Percentiles rank a stretch among this genome's conserved stretches.
These are phyloP conservation scores for Ceyx melanurus DNA, from an alignment of 2,113 vertebrate genomes.

Conservation along the genomic window DNA sequence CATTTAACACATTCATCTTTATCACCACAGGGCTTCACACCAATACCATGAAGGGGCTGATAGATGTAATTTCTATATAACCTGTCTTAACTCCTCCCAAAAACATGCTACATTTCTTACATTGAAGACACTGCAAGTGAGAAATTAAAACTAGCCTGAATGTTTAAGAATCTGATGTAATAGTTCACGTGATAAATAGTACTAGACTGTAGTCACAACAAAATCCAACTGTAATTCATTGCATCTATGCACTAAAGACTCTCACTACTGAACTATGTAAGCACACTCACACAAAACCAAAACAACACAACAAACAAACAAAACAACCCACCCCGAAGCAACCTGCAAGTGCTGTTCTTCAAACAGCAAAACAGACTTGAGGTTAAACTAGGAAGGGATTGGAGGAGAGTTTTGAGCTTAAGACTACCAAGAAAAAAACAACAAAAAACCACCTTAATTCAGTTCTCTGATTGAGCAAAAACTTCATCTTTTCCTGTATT, in stretches of 20 bases:
- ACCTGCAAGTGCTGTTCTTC: not conserved
- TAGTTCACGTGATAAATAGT: not conserved
- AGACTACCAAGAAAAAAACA: not conserved
- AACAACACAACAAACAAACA: not conserved
- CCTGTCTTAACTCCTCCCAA: not conserved
- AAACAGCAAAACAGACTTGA: not conserved
- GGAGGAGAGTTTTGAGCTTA: not conserved
- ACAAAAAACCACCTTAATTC: not conserved
- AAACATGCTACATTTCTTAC: not conserved
- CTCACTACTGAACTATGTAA: not conserved
- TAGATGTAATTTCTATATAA: not conserved
- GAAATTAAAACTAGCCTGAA: not conserved
- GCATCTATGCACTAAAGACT: not conserved
- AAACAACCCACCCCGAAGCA: not conserved
- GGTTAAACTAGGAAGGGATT: not conserved
- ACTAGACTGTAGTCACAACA: not conserved
- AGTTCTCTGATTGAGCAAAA: not conserved
- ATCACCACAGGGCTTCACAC: not conserved
- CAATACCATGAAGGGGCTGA: not conserved
- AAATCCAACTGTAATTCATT: not conserved
- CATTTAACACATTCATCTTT: not conserved
- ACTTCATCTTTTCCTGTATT: not conserved
- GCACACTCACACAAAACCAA: not conserved
- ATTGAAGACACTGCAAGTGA: not conserved
- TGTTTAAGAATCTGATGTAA: not conserved